Base-by-base conservation (phyloP, 2,113 vertebrate genomes). In the Mustelus asterias region DNA sequence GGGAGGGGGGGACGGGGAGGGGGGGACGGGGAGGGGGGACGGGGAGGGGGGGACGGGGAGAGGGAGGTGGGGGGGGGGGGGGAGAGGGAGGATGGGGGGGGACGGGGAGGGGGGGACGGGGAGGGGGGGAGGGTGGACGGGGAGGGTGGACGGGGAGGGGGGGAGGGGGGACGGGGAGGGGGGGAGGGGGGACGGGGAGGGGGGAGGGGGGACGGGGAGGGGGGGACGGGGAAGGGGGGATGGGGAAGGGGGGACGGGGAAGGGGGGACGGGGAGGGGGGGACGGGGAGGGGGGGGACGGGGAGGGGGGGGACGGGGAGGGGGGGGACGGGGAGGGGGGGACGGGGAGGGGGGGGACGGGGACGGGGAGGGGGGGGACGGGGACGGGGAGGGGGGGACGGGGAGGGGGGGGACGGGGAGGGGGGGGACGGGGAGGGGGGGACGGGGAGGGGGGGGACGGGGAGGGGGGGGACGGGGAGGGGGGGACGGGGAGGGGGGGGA, bases 221-320 rank as follows among this genome's bases (percentile, higher is more conserved):
- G 16, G 13, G 0, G 11, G 33, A 37, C 1, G n/a, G 16, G 37
- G 0, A 14, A 18, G 13, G 14, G 41, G 37, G n/a, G n/a, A 1
- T 13, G 13, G 80, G 14, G 37, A 18, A 13, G 18, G n/a, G 37
- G n/a, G 3, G n/a, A 10, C 0, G 13, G 29, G 33, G 10, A 1
- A 13, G 2, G n/a, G 14, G n/a, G 78, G 13, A 11, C 0, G 10
- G 2, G n/a, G 8, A 13, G 10, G 14, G 6, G n/a, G 14, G 13
- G 0, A 13, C 2, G 14, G 78, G n/a, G n/a, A 1, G 33, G 7
- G 78, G 29, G 2, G 78, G 2, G 2, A 16, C 0, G 2, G 33
- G 2, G 10, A 97, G 0, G 98, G 98, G 98, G 99, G 96, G 1
- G 97, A 97, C 16, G 94, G 24, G 29, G 20, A 11, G 14, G 0